Base-by-base conservation (phyloP, 2,888 invertebrate genomes). In the Xanthorhoe designata region DNA sequence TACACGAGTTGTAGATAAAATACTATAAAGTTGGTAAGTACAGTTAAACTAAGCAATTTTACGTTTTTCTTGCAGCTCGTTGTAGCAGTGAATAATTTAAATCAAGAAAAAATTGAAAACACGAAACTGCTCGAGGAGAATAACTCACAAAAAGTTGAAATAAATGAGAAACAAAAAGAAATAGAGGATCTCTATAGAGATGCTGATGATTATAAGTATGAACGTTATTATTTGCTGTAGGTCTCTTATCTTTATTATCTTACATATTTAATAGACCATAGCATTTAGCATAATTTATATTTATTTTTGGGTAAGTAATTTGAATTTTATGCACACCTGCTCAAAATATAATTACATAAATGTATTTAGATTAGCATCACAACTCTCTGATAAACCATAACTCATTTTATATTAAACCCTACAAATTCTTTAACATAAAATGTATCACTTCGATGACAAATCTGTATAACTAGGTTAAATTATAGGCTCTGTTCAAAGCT, bases 121-220 rank as follows among this genome's bases (percentile, higher is more conserved):
- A 52, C 56, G 0, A 86, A 83, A 73, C 13, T 81, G 4, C 1
- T 61, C 0, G 90, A 90, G 32, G 89, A 90, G 7, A 85, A 84
- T 56, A 81, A 76, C 56, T 10, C 61, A 7, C 70, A 85, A 45
- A 84, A 73, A 71, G n/a, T 53, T 1, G 70, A 73, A 0, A 8
- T 84, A 15, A 81, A 80, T 1, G 84, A 86, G 2, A 87, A 84
- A 64, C 77, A 76, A 51, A 84, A 74, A 10, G 87, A 88, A 75
- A 68, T 86, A 18, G 84, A 83, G 1, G 80, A 78, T 1, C 53
- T 84, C 1, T 58, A 63, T 0, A 87, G 80, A 72, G 68, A 64
- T 29, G 42, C 84, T 10, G 88, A 89, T 1, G 87, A 87, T 1
- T 77, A 78, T 69, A 89, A 86, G 91, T 92, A 67, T 82, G 80